phyloP scores from a whole-genome alignment of 2,797 vertebrate genomes.

The Sebastes minor region DNA sequence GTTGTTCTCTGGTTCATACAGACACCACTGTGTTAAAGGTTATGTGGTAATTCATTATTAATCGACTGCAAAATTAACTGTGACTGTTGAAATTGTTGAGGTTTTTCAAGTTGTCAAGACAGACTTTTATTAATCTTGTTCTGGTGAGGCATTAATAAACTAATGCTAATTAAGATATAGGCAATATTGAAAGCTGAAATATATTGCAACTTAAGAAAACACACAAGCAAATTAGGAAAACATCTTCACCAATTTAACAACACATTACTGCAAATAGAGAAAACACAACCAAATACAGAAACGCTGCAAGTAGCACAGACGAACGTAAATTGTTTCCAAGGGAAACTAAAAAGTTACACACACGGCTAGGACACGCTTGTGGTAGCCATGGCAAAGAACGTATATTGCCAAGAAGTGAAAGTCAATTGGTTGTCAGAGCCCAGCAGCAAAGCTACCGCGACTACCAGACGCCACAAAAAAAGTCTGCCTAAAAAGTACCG shows the following conservation, averaged over 20 bases:
- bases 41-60: conserved; percentile 9
- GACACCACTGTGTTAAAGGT: conserved; percentile 36
- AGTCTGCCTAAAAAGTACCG: too few relatives aligned
- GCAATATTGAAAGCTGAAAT: background rate
- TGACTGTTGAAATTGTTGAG: background rate
- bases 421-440: too few relatives aligned
- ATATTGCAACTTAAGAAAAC: background rate
- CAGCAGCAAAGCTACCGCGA: too few relatives aligned
- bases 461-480: too few relatives aligned
- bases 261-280: background rate
- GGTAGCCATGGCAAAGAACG: background rate
- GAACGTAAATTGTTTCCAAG: background rate
- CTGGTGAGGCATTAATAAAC: background rate
- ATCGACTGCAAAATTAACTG: background rate
- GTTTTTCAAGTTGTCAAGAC: background rate
- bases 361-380: background rate
- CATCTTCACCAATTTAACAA: too few relatives aligned
- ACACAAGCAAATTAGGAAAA: background rate
- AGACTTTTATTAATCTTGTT: background rate
- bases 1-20: conserved; percentile 35
- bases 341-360: background rate
- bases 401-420: too few relatives aligned
- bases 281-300: background rate
- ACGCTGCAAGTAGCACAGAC: background rate
- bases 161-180: background rate